These are phyloP conservation scores for Gracilinanus agilis DNA, from an alignment of 2,113 vertebrate species.

Conservation along the genomic window DNA sequence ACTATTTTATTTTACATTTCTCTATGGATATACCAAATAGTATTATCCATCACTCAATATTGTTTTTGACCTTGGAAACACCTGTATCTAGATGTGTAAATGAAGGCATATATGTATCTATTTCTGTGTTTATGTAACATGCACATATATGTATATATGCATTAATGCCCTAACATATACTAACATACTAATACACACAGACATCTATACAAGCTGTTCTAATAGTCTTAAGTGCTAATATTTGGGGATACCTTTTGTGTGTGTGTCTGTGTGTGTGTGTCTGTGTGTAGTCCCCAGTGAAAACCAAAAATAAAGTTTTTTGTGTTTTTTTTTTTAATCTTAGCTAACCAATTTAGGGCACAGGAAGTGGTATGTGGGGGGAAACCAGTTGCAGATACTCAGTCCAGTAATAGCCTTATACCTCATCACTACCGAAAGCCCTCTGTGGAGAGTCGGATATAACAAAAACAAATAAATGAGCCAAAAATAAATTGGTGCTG, in stretches of 20 bases:
- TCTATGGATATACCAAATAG: neutral
- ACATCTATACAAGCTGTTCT: neutral
- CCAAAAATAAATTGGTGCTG: constrained; percentile 16
- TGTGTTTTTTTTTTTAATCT: neutral
- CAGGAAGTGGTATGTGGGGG: neutral
- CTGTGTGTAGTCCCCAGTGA: neutral
- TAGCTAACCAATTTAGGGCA: neutral
- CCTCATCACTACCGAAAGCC: constrained; percentile 29
- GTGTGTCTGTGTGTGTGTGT: neutral
- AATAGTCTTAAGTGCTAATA: neutral
- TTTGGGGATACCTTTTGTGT: neutral
- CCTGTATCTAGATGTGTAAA: neutral
- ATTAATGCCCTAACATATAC: neutral
- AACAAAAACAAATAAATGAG: constrained; percentile 41
- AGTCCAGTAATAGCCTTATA: constrained; percentile 15
- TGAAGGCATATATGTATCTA: neutral
- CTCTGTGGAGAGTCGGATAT: neutral
- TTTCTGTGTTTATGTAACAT: too few relatives aligned
- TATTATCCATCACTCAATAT: neutral
- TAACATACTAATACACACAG: neutral
- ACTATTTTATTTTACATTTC: neutral
- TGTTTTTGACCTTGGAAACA: neutral
- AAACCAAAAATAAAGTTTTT: neutral
- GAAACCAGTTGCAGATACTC: neutral
- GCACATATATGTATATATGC: neutral